phyloP scores from a whole-genome alignment of 2,888 invertebrate genomes.

The Perizoma flavofasciatum region DNA sequence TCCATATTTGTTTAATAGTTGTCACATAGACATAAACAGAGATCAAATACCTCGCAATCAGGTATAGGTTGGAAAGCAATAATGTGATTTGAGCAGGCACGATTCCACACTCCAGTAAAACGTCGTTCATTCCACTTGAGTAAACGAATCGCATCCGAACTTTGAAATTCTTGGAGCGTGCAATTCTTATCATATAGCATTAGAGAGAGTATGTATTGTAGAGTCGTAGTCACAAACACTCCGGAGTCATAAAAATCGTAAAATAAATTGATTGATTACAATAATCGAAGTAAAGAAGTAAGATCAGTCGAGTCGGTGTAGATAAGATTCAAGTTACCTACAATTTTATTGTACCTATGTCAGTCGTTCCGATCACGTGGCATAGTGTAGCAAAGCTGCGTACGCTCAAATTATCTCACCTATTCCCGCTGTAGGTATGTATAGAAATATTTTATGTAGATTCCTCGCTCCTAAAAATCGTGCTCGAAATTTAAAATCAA shows the following conservation, averaged over 20 bases:
- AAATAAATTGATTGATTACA: constrained; percentile 1
- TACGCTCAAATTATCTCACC: background rate
- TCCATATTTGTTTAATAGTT: background rate
- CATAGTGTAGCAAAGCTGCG: constrained; percentile 2
- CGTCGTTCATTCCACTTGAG: constrained; percentile 43
- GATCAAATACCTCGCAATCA: constrained; percentile 24
- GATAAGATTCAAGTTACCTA: no score
- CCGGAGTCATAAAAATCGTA: constrained; percentile 4
- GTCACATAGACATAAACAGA: background rate
- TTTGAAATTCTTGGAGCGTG: constrained; percentile 12
- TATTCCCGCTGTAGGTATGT: no score
- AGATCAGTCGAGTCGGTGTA: background rate
- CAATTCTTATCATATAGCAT: constrained; percentile 2
- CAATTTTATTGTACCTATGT: no score
- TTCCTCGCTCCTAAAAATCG: constrained; percentile 9
- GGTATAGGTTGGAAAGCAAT: constrained; percentile 39
- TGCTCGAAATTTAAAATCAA: constrained; percentile 40
- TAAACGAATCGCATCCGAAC: constrained; percentile 19
- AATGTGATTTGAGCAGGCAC: constrained; percentile 30
- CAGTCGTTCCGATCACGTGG: background rate
- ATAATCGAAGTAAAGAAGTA: background rate
- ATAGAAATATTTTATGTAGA: no score
- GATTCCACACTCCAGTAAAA: constrained; percentile 33
- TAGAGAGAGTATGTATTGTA: background rate
- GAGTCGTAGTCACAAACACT: constrained; percentile 3